A percentile compares a stretch with the other conserved stretches of the same genome.
These are phyloP conservation scores for Diadumene lineata DNA, from an alignment of 92 coral and sea anemone genomes.

Conservation along the genomic window DNA sequence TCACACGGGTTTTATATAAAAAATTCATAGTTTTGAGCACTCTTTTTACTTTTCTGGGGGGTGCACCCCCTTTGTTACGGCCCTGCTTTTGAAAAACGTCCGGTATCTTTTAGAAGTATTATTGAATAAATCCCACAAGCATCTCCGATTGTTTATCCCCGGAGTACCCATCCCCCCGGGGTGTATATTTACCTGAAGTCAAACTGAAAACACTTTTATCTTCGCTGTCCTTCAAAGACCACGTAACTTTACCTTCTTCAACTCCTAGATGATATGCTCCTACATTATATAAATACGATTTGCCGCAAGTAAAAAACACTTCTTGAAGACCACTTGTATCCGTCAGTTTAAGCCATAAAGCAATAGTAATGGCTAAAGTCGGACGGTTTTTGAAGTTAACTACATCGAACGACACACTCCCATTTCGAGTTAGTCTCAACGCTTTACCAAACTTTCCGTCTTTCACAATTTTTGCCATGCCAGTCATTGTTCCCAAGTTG, in stretches of 20 bases:
- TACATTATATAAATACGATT: slow-evolving; percentile 57
- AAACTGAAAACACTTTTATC: slow-evolving; percentile 58
- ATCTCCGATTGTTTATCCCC: too few species aligned
- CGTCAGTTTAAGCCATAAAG: slow-evolving; percentile 84
- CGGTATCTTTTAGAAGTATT: too few species aligned
- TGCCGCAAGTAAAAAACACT: slow-evolving; percentile 85
- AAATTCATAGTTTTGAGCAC: too few species aligned
- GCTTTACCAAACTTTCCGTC: slow-evolving; percentile 85
- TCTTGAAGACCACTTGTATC: slow-evolving; percentile 70
- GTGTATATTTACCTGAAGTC: slow-evolving; percentile 78
- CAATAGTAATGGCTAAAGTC: slow-evolving; percentile 79
- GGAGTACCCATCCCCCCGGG: too few species aligned
- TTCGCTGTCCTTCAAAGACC: slow-evolving; percentile 73
- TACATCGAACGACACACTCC: slow-evolving; percentile 83
- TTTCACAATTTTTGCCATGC: slow-evolving; percentile 65
- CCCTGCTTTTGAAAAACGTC: too few species aligned
- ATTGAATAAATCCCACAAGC: too few species aligned
- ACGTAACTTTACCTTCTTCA: slow-evolving; percentile 66
- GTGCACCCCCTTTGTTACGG: too few species aligned
- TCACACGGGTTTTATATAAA: too few species aligned
- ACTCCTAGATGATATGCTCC: slow-evolving; percentile 86
- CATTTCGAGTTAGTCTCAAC: slow-evolving; percentile 66
- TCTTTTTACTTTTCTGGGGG: too few species aligned
- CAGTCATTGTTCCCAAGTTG: slow-evolving; percentile 72
- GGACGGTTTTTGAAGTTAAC: slow-evolving; percentile 87